Percentiles rank a stretch among this genome's conserved stretches.
Evolutionary conservation across 2,797 vertebrate genomes (phyloP).

Genomic region (Benthosema pterotum): DNA sequence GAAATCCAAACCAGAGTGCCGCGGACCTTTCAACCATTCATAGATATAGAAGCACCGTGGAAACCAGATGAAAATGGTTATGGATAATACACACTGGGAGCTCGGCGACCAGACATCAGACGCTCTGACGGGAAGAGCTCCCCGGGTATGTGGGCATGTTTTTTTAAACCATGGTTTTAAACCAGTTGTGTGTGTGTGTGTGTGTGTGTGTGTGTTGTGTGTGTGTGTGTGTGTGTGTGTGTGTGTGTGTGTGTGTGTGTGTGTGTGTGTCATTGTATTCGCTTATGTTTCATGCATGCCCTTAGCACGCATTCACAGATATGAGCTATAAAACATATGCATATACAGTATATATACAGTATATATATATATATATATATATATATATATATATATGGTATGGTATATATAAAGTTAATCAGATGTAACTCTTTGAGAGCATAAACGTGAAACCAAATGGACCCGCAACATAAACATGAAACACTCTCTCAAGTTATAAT

Average conservation of each 20-base stretch:
- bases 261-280: constrained; percentile 9
- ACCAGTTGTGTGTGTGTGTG: not conserved
- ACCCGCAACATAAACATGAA: no score
- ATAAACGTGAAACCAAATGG: no score
- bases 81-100: constrained; percentile 13
- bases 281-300: no score
- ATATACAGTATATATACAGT: no score
- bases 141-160: constrained; percentile 7
- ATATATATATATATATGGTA: no score
- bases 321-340: no score
- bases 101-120: constrained; percentile 10
- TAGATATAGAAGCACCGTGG: not conserved
- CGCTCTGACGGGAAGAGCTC: constrained; percentile 9
- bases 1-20: constrained; percentile 47
- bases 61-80: constrained; percentile 45
- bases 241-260: constrained; percentile 5
- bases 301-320: no score
- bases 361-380: no score
- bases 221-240: not conserved
- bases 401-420: no score
- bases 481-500: no score
- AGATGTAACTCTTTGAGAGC: no score
- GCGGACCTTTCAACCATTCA: constrained; percentile 21
- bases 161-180: no score
- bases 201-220: not conserved